Conservation (phyloP, 92 coral and sea anemone genomes). For the Nematostella vectensis region DNA sequence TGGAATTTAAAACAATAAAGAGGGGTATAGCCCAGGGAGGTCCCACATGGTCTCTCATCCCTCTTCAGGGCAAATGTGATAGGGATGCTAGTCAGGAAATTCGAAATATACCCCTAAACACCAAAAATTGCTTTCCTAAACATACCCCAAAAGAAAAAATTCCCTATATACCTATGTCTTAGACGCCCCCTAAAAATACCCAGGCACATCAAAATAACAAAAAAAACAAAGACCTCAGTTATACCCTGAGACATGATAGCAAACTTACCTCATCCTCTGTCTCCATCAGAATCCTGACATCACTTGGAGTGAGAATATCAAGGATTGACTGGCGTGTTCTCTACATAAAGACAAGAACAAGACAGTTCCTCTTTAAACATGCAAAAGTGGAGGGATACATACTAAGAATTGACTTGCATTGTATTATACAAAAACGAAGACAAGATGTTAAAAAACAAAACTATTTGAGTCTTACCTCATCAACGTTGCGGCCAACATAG, state of each 20-base stretch:
- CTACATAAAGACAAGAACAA: constrained; percentile 23
- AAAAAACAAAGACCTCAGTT: neutral
- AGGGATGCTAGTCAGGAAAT: too few relatives aligned
- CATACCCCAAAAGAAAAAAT: too few relatives aligned
- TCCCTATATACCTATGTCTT: too few relatives aligned
- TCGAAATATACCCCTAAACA: too few relatives aligned
- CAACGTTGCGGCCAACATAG: constrained; percentile 65
- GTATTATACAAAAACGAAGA: neutral
- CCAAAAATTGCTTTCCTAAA: too few relatives aligned
- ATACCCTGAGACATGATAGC: neutral
- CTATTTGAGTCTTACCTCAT: constrained; percentile 52
- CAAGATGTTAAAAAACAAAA: neutral
- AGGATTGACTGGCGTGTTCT: constrained; percentile 69
- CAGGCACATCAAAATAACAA: too few relatives aligned
- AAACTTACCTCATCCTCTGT: constrained; percentile 91
- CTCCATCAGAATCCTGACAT: constrained; percentile 81
- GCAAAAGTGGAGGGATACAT: neutral
- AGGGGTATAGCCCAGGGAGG: too few relatives aligned
- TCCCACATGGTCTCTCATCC: too few relatives aligned
- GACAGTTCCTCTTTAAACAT: neutral
- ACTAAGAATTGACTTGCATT: too few relatives aligned
- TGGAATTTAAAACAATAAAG: too few relatives aligned
- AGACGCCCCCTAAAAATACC: too few relatives aligned
- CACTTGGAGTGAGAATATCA: constrained; percentile 84
- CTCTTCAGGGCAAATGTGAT: too few relatives aligned